Evolutionary conservation across 2,888 invertebrate species (phyloP), one percentile per base, ranked within the genome.

Genomic region (Hirtodrosophila histrioides): DNA sequence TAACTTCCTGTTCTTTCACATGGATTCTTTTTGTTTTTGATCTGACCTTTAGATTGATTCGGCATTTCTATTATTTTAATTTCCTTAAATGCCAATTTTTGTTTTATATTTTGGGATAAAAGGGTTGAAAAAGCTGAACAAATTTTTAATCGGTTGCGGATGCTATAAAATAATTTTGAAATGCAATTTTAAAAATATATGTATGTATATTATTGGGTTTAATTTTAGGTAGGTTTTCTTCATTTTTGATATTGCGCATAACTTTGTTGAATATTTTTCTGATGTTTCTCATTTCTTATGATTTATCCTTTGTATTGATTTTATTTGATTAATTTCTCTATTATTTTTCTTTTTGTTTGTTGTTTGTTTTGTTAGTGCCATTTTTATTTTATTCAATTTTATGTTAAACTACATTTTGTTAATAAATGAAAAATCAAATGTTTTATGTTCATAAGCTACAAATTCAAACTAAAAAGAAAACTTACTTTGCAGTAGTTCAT

Each of bases 301-400:
- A 27, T 33, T 35, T 24, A n/a, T 7, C 8, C 36, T 49, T 35
- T 29, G 23, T 48, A 35, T 12, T 44, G 44, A 24, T 27, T 27
- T 2, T 5, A 27, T 27, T 29, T 45, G 10, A 31, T 54, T n/a
- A n/a, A n/a, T n/a, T n/a, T n/a, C n/a, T n/a, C 23, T 17, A 17
- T 17, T 17, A 17, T 45, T 44, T 48, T 54, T 37, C 37, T 43
- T 36, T 64, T 66, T 40, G 29, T 40, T 11, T 37, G 27, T 39
- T 36, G n/a, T n/a, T n/a, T n/a, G n/a, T n/a, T n/a, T 35, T 41
- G 45, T 61, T 76, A 75, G 88, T 88, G 84, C 84, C 82, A 86
- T 88, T 86, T 68, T 56, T 48, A 36, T 64, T 56, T 62, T 23
- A 36, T 64, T 68, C 23, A n/a, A 37, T 41, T 60, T 48, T 11